Percentiles rank a stretch among this genome's conserved stretches.
These are phyloP conservation scores for Venturia canescens DNA, from an alignment of 1,140 invertebrate genomes.

Conservation along the genomic window DNA sequence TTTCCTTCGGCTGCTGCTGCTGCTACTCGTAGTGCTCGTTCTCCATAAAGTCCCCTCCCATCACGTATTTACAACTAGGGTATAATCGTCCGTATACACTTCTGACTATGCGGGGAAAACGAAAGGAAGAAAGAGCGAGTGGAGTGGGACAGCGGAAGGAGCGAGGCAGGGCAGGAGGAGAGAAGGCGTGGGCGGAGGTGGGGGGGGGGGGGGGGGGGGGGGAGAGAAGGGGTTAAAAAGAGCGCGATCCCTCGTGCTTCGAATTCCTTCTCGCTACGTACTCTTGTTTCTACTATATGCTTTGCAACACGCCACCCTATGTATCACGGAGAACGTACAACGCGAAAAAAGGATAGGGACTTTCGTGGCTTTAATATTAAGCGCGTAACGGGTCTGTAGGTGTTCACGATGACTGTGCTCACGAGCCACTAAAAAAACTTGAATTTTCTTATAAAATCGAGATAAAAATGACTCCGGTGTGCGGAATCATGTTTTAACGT, in stretches of 20 bases:
- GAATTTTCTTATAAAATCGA: constrained; percentile 11
- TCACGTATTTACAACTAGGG: constrained; percentile 20
- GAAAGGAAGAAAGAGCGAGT: background rate
- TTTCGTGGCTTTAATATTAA: constrained; percentile 15
- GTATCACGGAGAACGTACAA: constrained; percentile 9
- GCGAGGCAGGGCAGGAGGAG: background rate
- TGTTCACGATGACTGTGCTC: background rate
- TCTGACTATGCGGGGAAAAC: background rate
- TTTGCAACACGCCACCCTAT: background rate
- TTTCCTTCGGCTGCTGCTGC: no score
- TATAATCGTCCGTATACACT: constrained; percentile 7
- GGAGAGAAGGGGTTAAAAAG: background rate
- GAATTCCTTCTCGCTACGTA: constrained; percentile 23
- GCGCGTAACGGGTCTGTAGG: background rate
- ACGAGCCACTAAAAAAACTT: background rate
- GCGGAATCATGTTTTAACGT: background rate
- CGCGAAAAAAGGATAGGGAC: constrained; percentile 2
- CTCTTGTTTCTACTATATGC: constrained; percentile 24
- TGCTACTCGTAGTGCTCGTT: no score
- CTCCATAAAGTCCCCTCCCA: background rate
- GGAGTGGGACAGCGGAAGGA: background rate
- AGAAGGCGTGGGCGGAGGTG: background rate
- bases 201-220: background rate
- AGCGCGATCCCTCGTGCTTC: constrained; percentile 2
- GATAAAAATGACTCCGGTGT: background rate